These are phyloP conservation scores for Apostichopus californicus DNA, from an alignment of 35 echinoderm and acorn worm genomes.

Conservation along the genomic window DNA sequence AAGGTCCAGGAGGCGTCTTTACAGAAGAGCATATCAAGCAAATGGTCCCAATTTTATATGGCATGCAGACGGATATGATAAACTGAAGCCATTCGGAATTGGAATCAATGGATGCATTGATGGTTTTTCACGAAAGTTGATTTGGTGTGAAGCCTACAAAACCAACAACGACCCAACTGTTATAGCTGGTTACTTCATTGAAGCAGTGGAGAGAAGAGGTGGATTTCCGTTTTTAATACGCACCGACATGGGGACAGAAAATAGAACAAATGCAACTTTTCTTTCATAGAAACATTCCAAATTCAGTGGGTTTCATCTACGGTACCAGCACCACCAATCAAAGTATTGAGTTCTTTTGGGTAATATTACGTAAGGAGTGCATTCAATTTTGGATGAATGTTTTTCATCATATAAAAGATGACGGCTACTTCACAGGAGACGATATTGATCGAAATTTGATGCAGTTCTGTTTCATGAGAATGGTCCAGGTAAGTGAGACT, in stretches of 20 bases:
- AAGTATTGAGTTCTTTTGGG: constrained; percentile 10
- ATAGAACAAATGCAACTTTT: too few species aligned
- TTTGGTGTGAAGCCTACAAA: constrained; percentile 54
- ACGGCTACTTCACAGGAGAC: constrained; percentile 58
- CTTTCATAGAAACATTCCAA: background rate
- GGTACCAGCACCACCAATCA: constrained; percentile 6
- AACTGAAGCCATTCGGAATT: constrained; percentile 64
- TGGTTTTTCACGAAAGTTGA: constrained; percentile 64
- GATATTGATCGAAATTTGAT: constrained; percentile 42
- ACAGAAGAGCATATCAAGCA: constrained; percentile 31
- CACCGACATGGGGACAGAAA: too few species aligned
- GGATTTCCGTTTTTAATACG: constrained; percentile 34
- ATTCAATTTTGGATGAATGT: constrained; percentile 46
- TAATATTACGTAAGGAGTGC: constrained; percentile 22
- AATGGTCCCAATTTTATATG: constrained; percentile 66
- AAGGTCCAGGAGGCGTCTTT: constrained; percentile 46
- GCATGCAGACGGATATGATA: constrained; percentile 74
- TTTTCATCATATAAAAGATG: constrained; percentile 50
- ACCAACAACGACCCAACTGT: constrained; percentile 49
- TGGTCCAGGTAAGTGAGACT: constrained; percentile 29
- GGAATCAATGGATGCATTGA: constrained; percentile 67
- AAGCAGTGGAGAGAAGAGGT: constrained; percentile 2
- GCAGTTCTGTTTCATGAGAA: constrained; percentile 57
- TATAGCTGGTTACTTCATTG: constrained; percentile 43
- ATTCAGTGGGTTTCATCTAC: constrained; percentile 18